A percentile compares a stretch with the other conserved stretches of the same genome.
Conservation (phyloP, 2,888 invertebrate species). For the Mongoloraphidia duomilia region DNA sequence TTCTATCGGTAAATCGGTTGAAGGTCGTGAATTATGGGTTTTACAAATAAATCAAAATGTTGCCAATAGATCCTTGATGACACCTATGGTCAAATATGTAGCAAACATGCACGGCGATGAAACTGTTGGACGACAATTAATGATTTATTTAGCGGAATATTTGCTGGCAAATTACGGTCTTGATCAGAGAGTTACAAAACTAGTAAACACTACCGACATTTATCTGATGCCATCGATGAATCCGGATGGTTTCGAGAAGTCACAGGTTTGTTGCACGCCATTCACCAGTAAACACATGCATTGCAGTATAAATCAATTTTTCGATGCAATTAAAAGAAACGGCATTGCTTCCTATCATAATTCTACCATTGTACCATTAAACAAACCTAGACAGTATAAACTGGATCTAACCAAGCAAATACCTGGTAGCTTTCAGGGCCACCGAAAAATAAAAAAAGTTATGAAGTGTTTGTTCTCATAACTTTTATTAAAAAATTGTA, state of each 20-base stretch:
- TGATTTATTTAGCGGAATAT: constrained; percentile 72
- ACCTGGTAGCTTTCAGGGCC: too few relatives aligned
- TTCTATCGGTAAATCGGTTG: constrained; percentile 71
- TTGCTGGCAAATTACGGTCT: constrained; percentile 62
- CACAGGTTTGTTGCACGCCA: constrained; percentile 41
- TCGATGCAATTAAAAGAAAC: background rate
- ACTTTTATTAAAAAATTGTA: too few relatives aligned
- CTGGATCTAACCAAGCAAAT: too few relatives aligned
- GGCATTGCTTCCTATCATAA: background rate
- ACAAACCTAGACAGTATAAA: too few relatives aligned
- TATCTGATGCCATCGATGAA: constrained; percentile 95
- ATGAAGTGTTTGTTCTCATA: too few relatives aligned
- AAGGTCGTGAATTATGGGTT: constrained; percentile 67
- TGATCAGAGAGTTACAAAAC: constrained; percentile 49
- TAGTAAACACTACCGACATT: constrained; percentile 81
- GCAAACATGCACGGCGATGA: constrained; percentile 98
- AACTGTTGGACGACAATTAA: constrained; percentile 69
- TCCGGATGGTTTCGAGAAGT: constrained; percentile 87
- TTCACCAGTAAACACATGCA: background rate
- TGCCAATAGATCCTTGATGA: constrained; percentile 37
- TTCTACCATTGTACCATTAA: too few relatives aligned
- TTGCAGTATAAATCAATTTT: background rate
- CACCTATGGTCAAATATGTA: constrained; percentile 87
- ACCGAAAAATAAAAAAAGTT: too few relatives aligned
- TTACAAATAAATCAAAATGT: constrained; percentile 68